Conservation (phyloP, 2,888 invertebrate species). For the Alsophila aescularia region DNA sequence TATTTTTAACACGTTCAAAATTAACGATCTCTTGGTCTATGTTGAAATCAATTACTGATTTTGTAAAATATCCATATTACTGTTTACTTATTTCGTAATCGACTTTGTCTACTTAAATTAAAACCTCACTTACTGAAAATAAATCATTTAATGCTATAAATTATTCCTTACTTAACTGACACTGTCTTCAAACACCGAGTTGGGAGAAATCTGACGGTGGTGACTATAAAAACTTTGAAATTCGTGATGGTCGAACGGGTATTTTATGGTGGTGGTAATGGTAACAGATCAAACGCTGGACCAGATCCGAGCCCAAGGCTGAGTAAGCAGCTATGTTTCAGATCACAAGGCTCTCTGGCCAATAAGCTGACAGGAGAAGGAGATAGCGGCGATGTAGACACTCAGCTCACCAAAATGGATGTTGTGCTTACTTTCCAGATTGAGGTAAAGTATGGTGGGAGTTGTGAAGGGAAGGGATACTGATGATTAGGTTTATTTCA, state of each 20-base stretch:
- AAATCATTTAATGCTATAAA: neutral
- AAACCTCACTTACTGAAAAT: neutral
- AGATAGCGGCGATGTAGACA: constrained; percentile 97
- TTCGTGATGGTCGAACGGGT: neutral
- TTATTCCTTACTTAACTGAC: no score
- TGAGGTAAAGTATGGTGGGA: constrained; percentile 87
- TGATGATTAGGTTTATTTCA: neutral
- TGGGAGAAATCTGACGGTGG: no score
- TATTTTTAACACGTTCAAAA: neutral
- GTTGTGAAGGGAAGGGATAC: neutral
- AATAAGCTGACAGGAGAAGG: constrained; percentile 96
- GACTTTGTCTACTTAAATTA: neutral
- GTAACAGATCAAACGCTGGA: constrained; percentile 77
- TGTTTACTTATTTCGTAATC: neutral
- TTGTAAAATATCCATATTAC: neutral
- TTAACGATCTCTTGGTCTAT: neutral
- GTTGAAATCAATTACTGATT: neutral
- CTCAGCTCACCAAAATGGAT: constrained; percentile 98
- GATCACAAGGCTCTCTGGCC: constrained; percentile 96
- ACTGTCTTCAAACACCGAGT: neutral
- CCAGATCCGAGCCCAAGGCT: constrained; percentile 84
- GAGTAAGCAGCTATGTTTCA: constrained; percentile 87
- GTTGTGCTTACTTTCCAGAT: constrained; percentile 98
- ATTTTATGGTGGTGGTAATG: constrained; percentile 56
- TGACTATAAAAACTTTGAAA: neutral